Conservation (phyloP, 1,140 invertebrate genomes). For the Pachypsylla venusta region DNA sequence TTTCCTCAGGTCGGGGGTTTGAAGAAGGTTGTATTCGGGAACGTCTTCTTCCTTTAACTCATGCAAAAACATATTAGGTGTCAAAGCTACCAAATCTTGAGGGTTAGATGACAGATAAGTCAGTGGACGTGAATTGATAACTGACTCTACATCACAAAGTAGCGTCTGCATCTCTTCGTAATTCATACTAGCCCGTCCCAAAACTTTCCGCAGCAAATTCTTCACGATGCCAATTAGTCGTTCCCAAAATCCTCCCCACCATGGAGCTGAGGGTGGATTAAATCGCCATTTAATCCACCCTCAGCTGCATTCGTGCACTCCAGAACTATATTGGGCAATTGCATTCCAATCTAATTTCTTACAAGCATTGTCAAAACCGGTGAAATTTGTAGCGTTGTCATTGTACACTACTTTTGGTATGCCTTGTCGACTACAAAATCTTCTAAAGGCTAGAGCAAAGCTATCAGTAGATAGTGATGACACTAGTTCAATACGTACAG, state of each 20-base stretch:
- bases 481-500: constrained; percentile 29
- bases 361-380: constrained; percentile 22
- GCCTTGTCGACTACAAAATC: constrained; percentile 28
- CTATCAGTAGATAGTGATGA: constrained; percentile 23
- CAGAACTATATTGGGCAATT: constrained; percentile 18
- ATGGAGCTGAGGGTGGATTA: constrained; percentile 29
- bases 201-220: constrained; percentile 9
- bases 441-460: constrained; percentile 24
- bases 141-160: constrained; percentile 15
- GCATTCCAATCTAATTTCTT: constrained; percentile 24
- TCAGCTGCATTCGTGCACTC: no score
- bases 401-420: constrained; percentile 27
- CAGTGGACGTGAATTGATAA: constrained; percentile 28
- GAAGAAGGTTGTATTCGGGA: constrained; percentile 16
- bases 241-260: no score
- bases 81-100: constrained; percentile 2
- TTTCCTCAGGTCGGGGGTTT: not conserved
- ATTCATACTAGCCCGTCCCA: constrained; percentile 12
- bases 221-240: constrained; percentile 22
- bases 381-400: constrained; percentile 31
- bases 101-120: constrained; percentile 27
- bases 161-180: constrained; percentile 16
- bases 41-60: constrained; percentile 20
- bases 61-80: constrained; percentile 23
- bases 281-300: constrained; percentile 30